phyloP scores from a whole-genome alignment of 2,113 vertebrate genomes.

The Leucopsar rothschildi region DNA sequence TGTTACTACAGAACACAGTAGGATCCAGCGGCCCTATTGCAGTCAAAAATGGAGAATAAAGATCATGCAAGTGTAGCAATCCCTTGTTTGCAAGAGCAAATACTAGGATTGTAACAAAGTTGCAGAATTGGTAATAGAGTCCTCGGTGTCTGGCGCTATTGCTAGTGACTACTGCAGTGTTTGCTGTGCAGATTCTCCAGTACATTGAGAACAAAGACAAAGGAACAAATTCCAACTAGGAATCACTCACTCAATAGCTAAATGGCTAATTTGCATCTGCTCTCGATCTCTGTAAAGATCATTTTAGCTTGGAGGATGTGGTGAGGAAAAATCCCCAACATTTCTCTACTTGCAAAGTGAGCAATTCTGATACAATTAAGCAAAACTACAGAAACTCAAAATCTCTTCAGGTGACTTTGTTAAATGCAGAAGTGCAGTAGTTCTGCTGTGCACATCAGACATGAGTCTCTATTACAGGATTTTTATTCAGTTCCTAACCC shows the following conservation, averaged over 20 bases:
- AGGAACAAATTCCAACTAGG: neutral
- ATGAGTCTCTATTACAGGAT: neutral
- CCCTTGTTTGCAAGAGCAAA: accelerated
- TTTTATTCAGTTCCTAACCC: constrained; percentile 42
- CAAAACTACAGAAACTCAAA: neutral
- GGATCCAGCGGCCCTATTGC: neutral
- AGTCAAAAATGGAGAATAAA: neutral
- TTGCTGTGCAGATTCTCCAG: neutral
- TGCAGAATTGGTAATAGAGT: neutral
- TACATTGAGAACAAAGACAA: neutral
- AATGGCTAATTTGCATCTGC: neutral
- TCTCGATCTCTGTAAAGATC: neutral
- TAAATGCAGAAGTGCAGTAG: neutral
- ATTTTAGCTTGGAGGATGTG: neutral
- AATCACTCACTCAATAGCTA: neutral
- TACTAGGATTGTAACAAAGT: neutral
- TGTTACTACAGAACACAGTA: neutral
- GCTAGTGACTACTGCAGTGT: too few relatives aligned
- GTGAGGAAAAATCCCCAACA: neutral
- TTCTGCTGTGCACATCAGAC: neutral
- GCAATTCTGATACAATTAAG: neutral
- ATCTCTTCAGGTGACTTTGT: neutral
- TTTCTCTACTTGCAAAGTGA: neutral
- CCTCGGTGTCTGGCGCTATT: neutral
- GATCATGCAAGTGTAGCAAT: neutral